Evolutionary conservation across 2,113 vertebrate genomes (phyloP), one percentile per base, ranked within the genome.

Genomic region (Apistogramma diplotaenia): DNA sequence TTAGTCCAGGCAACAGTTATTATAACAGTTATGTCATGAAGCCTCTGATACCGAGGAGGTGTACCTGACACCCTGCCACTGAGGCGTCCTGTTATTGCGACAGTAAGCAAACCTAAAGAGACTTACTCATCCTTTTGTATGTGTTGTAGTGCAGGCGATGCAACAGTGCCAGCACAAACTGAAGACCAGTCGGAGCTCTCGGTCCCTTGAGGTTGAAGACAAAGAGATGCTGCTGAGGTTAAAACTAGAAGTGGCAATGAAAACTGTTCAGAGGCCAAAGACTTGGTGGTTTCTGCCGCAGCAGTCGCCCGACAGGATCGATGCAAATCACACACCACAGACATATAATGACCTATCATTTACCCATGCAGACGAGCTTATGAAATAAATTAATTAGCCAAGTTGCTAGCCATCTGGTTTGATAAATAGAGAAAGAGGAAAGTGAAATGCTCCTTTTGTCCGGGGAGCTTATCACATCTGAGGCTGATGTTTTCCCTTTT

Each of bases 101-200:
- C 51, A 21, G 9, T 21, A 54, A 21, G 51, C n/a, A n/a, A 11
- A 11, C n/a, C n/a, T 54, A n/a, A 54, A 54, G 11, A 54, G 61
- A 46, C 61, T 46, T 11, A 16, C 21, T 46, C 21, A 21, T 43
- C 15, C 13, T 65, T 43, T n/a, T 62, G 4, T 62, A 3, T 0
- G 4, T 43, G 60, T 0, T 43, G 35, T 43, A 0, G 13, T 4
- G 35, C 35, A 0, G 35, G 21, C 40, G 2, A 43, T 65, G 35
- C 2, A 8, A 15, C 37, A 1, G n/a, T 23, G 60, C n/a, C 33
- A 8, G 12, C 0, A 5, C 2, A 6, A 18, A 18, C 16, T 18
- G 46, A 7, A 18, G 7, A 49, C 4, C 16, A 49, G 16, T 3
- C 16, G 46, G 16, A 49, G 46, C 46, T 49, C 12, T 0, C 16